phyloP scores from a whole-genome alignment of 2,888 invertebrate species.

The Brenthis ino region DNA sequence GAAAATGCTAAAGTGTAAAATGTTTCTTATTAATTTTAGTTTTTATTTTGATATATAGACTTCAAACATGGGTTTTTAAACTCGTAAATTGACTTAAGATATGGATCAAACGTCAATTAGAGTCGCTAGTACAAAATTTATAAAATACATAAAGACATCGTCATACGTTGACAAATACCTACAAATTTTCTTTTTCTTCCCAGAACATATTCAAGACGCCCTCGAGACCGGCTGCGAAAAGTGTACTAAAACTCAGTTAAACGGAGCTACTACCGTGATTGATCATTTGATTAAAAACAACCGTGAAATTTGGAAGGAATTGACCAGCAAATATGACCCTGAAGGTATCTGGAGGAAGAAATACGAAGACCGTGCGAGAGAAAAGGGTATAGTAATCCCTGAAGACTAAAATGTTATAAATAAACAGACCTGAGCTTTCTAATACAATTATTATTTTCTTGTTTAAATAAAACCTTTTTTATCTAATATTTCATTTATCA shows the following conservation, averaged over 20 bases:
- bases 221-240: slow-evolving; percentile 83
- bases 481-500: too few relatives aligned
- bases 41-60: too few relatives aligned
- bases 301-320: slow-evolving; percentile 83
- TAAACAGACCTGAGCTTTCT: neutral
- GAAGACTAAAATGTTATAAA: slow-evolving; percentile 34
- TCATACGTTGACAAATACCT: too few relatives aligned
- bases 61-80: too few relatives aligned
- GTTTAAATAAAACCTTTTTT: too few relatives aligned
- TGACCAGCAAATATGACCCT: slow-evolving; percentile 87
- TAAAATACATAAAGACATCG: too few relatives aligned
- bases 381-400: slow-evolving; percentile 71
- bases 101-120: too few relatives aligned
- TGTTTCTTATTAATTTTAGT: too few relatives aligned
- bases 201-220: slow-evolving; percentile 84
- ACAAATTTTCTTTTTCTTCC: slow-evolving; percentile 30
- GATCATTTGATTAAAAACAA: slow-evolving; percentile 85
- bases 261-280: slow-evolving; percentile 83
- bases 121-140: too few relatives aligned
- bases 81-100: too few relatives aligned
- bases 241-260: slow-evolving; percentile 84
- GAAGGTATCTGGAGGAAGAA: slow-evolving; percentile 84
- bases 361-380: slow-evolving; percentile 83
- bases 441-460: neutral
- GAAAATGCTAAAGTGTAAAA: too few relatives aligned